Percentiles rank a stretch among this genome's conserved stretches.
These are phyloP conservation scores for Pelosia muscerda DNA, from an alignment of 2,888 invertebrate genomes.

Conservation along the genomic window DNA sequence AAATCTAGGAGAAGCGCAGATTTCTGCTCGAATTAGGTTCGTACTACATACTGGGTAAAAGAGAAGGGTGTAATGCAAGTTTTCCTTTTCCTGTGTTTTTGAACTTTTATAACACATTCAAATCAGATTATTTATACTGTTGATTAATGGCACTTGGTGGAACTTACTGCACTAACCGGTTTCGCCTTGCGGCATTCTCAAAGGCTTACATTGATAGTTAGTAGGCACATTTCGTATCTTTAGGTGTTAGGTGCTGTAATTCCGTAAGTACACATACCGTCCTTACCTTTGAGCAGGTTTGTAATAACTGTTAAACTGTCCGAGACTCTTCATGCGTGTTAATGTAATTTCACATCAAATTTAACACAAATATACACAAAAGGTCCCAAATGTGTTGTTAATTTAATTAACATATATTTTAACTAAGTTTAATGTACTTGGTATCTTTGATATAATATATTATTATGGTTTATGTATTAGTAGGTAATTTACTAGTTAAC, in stretches of 20 bases:
- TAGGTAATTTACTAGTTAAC: too few relatives aligned
- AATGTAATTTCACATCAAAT: conserved; percentile 33
- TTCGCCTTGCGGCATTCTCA: too few relatives aligned
- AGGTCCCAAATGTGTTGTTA: conserved; percentile 1
- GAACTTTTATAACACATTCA: too few relatives aligned
- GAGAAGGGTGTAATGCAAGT: too few relatives aligned
- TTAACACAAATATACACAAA: conserved; percentile 6
- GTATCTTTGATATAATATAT: neutral
- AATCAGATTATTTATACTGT: too few relatives aligned
- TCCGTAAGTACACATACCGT: too few relatives aligned
- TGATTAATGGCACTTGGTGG: too few relatives aligned
- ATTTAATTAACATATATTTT: conserved; percentile 1
- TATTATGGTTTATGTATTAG: too few relatives aligned
- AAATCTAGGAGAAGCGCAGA: neutral
- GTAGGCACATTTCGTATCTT: too few relatives aligned
- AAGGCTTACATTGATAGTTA: too few relatives aligned
- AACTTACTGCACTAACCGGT: too few relatives aligned
- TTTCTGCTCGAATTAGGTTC: neutral
- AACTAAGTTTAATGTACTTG: conserved; percentile 3
- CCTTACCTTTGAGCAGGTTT: conserved; percentile 14
- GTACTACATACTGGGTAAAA: neutral
- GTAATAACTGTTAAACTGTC: conserved; percentile 23
- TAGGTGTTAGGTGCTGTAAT: neutral
- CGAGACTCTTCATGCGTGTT: conserved; percentile 21
- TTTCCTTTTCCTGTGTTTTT: too few relatives aligned